phyloP scores from a whole-genome alignment of 2,113 vertebrate genomes.

The Festucalex cinctus region DNA sequence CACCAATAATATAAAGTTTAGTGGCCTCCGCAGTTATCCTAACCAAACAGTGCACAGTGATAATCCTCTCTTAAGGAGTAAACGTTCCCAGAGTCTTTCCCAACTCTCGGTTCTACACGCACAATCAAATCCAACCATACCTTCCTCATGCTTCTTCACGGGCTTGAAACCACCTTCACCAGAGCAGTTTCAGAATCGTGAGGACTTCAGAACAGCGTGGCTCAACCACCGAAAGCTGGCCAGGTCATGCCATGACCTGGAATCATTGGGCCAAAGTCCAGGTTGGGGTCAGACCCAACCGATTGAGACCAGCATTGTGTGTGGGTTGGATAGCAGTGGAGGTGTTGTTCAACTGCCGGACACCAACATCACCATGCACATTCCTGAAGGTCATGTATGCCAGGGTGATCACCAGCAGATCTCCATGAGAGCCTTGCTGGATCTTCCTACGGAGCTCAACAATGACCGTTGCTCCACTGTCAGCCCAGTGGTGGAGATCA shows the following conservation, averaged over 20 bases:
- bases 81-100: constrained; percentile 93
- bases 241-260: constrained; percentile 91
- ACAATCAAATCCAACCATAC: constrained; percentile 72
- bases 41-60: constrained; percentile 72
- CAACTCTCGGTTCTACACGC: constrained; percentile 89
- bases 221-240: constrained; percentile 92
- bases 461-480: constrained; percentile 84
- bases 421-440: constrained; percentile 89
- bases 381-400: constrained; percentile 88
- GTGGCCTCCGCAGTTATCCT: constrained; percentile 67
- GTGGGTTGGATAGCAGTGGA: constrained; percentile 84
- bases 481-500: constrained; percentile 91
- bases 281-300: constrained; percentile 98
- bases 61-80: constrained; percentile 90
- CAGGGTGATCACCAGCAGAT: constrained; percentile 87
- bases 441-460: constrained; percentile 90
- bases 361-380: constrained; percentile 84
- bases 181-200: constrained; percentile 92
- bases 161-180: constrained; percentile 88
- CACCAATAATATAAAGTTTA: constrained; percentile 49
- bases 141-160: constrained; percentile 76
- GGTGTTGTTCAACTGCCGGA: constrained; percentile 92
- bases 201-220: constrained; percentile 94
- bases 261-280: constrained; percentile 88
- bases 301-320: constrained; percentile 89